phyloP scores from a whole-genome alignment of 2,888 invertebrate species.

The Apodemia mormo region DNA sequence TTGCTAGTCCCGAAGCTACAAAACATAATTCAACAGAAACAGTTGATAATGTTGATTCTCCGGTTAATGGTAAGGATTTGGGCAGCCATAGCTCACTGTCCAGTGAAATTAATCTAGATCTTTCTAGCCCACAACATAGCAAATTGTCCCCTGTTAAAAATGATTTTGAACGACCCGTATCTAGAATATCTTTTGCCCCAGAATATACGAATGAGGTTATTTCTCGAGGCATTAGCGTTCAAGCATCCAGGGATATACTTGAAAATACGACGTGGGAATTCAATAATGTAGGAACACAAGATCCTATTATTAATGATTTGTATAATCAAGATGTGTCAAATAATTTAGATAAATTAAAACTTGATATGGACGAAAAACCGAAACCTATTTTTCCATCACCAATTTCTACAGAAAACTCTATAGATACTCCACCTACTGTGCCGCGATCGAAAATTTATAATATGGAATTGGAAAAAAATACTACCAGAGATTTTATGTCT shows the following conservation, averaged over 20 bases:
- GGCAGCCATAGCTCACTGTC: conserved; percentile 75
- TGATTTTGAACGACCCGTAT: conserved; percentile 65
- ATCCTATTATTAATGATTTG: conserved; percentile 44
- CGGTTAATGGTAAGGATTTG: conserved; percentile 66
- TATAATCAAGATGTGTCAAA: conserved; percentile 49
- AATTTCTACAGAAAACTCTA: conserved; percentile 45
- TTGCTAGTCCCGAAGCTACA: conserved; percentile 81
- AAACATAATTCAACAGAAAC: conserved; percentile 81
- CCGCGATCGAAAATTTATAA: conserved; percentile 57
- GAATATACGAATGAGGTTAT: conserved; percentile 71
- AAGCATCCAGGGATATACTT: conserved; percentile 61
- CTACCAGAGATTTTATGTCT: conserved; percentile 55
- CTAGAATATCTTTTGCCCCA: conserved; percentile 59
- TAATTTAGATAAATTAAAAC: conserved; percentile 60
- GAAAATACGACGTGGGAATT: conserved; percentile 63
- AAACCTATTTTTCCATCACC: conserved; percentile 56
- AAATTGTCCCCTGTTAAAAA: conserved; percentile 61
- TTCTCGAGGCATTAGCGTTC: conserved; percentile 62
- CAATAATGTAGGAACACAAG: conserved; percentile 56
- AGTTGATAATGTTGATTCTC: conserved; percentile 72
- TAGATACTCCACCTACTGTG: conserved; percentile 47
- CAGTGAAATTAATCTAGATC: conserved; percentile 81
- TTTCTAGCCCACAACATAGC: conserved; percentile 74
- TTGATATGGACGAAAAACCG: conserved; percentile 55
- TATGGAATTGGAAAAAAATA: conserved; percentile 54